These are phyloP conservation scores for Mus pahari DNA, from an alignment of 2,113 vertebrate genomes.

Conservation along the genomic window DNA sequence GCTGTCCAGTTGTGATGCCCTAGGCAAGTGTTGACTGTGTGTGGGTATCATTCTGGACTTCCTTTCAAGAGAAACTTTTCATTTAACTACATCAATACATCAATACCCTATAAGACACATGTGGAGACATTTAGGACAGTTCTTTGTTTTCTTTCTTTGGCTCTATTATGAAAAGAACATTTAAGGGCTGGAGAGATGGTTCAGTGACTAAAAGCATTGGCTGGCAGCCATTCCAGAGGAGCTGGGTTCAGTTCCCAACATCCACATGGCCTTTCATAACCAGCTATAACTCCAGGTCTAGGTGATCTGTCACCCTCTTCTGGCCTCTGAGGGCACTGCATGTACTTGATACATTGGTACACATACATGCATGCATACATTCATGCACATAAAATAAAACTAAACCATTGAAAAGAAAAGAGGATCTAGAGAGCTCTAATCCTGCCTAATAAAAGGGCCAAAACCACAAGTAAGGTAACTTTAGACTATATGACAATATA, in stretches of 20 bases:
- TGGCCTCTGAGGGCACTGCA: neutral
- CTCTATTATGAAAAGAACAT: neutral
- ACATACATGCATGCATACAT: too few relatives aligned
- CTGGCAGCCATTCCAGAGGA: neutral
- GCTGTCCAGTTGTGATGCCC: neutral
- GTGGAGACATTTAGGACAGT: rapidly evolving
- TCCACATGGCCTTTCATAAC: neutral
- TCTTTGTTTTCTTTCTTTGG: neutral
- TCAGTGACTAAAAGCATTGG: neutral
- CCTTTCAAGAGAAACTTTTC: neutral
- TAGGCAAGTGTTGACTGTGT: neutral
- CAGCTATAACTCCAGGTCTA: neutral
- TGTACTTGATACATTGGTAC: neutral
- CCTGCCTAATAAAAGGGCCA: neutral
- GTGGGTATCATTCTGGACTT: neutral
- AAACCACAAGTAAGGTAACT: neutral
- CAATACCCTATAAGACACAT: neutral
- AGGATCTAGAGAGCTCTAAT: neutral
- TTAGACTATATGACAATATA: neutral
- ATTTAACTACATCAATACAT: neutral
- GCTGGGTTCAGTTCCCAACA: neutral
- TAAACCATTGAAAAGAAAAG: neutral
- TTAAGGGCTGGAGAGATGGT: neutral
- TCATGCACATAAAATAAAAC: neutral
- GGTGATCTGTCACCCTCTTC: neutral